Evolutionary conservation across 2,888 invertebrate genomes (phyloP).

Genomic region (Lasiommata megera): DNA sequence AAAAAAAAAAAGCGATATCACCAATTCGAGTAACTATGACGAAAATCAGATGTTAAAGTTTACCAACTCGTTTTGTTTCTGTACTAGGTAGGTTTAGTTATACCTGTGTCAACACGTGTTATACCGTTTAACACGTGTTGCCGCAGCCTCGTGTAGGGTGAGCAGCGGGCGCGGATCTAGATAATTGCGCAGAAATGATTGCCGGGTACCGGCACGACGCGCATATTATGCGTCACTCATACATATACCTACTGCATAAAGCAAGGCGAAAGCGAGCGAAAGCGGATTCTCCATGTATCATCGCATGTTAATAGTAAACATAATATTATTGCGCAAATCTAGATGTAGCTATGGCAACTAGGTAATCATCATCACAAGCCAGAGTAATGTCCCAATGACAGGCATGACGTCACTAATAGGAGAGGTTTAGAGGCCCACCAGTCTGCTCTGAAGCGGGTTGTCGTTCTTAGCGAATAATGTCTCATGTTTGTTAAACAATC

Average conservation of each 20-base stretch:
- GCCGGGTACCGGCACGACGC: not conserved
- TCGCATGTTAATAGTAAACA: not conserved
- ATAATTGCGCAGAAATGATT: conserved; percentile 35
- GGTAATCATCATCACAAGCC: too few relatives aligned
- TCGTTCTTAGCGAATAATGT: too few relatives aligned
- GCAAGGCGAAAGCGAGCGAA: conserved; percentile 30
- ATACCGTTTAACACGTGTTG: conserved; percentile 13
- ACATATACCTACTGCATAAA: conserved; percentile 8
- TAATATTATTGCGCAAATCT: conserved; percentile 3
- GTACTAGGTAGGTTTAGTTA: not conserved
- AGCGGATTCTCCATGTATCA: conserved; percentile 15
- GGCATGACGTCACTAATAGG: too few relatives aligned
- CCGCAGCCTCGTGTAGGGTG: conserved; percentile 29
- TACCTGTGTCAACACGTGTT: not conserved
- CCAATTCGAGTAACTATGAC: too few relatives aligned
- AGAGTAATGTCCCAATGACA: too few relatives aligned
- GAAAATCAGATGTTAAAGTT: too few relatives aligned
- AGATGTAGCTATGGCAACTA: not conserved
- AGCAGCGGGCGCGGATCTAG: conserved; percentile 24
- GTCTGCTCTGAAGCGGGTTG: too few relatives aligned
- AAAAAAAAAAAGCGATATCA: too few relatives aligned
- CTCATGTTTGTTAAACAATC: too few relatives aligned
- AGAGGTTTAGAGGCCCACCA: too few relatives aligned
- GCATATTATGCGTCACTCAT: conserved; percentile 17
- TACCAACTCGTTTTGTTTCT: not conserved